Base-by-base conservation (phyloP, 2,888 invertebrate species). In the Conistra vaccinii region DNA sequence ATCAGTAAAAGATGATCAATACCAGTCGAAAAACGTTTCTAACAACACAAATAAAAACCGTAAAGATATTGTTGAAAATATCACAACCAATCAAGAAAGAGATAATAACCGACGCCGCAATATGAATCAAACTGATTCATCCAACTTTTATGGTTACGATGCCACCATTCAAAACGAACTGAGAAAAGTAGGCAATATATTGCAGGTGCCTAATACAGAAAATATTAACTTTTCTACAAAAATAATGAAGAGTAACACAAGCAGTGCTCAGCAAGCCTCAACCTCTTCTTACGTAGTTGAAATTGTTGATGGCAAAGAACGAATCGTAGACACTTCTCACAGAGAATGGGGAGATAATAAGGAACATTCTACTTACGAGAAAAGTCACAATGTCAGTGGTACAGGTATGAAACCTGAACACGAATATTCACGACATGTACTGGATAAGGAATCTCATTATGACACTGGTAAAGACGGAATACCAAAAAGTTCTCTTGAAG, bases 251-350 rank as follows among this genome's bases (percentile, higher is more conserved):
- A 97, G 97, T 84, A 96, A 96, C 84, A 97, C 96, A 62, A 96
- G 97, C 76, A 97, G 97, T 74, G 96, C 96, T 67, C 95, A 97
- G 69, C 97, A 97, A 92, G 97, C 97, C 72, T 97, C 97, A 26
- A 97, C 97, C 12, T 97, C 97, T 10, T 97, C 97, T 65, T 97
- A 97, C 87, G 97, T 96, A 6, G 95, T 97, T 76, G 97, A 97
- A 94, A 95, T 97, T 67, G 95, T 97, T 51, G 97, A 97, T 89
- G 97, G 97, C 5, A 97, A 97, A 89, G 97, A 97, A 91, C 93
- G 95, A 78, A 93, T 97, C 55, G 94, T 97, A 20, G 97, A 97
- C 79, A 96, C 96, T 83, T 96, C 97, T 81, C 97, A 97, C 70
- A 96, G 97, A 88, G 97, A 97, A 92, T 96, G 97, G 92, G 97